phyloP scores from a whole-genome alignment of 2,113 vertebrate species.

The Tragelaphus buxtoni region DNA sequence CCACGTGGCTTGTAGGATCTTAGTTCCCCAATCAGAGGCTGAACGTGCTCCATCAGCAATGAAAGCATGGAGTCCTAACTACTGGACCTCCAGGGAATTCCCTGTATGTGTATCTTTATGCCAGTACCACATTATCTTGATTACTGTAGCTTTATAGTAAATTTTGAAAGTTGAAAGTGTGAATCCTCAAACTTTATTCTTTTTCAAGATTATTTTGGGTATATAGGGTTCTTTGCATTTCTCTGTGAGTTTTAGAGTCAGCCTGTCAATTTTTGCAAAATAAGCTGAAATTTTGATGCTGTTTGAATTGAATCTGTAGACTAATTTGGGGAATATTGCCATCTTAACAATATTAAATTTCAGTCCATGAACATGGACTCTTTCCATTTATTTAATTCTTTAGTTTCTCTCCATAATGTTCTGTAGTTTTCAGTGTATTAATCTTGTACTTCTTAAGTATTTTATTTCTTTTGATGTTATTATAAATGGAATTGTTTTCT shows the following conservation, averaged over 20 bases:
- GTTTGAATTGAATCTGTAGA: background rate
- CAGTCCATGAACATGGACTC: background rate
- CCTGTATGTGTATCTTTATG: background rate
- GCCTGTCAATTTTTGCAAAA: background rate
- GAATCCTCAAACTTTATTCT: background rate
- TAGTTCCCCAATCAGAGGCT: background rate
- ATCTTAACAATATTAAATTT: background rate
- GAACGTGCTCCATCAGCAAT: background rate
- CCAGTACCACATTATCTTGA: background rate
- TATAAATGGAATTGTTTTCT: background rate
- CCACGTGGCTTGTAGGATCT: too few species aligned
- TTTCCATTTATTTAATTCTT: background rate
- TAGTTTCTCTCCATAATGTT: background rate
- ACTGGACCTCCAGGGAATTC: background rate
- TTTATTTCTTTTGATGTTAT: background rate
- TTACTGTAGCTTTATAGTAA: background rate
- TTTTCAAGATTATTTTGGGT: background rate
- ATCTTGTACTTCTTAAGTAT: background rate
- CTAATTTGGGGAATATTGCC: background rate
- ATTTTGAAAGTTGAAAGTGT: constrained; percentile 6
- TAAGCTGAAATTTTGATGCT: background rate
- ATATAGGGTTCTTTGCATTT: background rate
- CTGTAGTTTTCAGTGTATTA: background rate
- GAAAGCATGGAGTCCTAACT: background rate
- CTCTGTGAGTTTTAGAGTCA: background rate